Percentiles rank a stretch among this genome's conserved stretches.
phyloP scores from a whole-genome alignment of 2,888 invertebrate genomes.

The Phortica okadai region DNA sequence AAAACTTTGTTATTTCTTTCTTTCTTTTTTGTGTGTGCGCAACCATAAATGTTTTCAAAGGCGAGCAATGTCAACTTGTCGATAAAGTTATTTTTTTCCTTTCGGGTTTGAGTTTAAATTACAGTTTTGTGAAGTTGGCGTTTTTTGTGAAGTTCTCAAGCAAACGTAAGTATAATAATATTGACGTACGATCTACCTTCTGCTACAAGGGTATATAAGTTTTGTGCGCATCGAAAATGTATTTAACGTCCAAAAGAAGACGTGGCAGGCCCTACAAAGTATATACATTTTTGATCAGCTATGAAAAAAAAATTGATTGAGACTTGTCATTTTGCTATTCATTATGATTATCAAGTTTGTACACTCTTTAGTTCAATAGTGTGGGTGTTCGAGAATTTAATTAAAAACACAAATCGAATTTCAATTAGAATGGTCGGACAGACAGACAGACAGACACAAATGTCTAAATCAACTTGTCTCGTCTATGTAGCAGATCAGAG shows the following conservation, averaged over 20 bases:
- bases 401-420: not conserved
- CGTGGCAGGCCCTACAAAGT: not conserved
- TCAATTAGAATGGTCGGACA: no score
- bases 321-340: no score
- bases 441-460: no score
- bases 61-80: conserved; percentile 14
- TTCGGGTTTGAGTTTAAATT: conserved; percentile 66
- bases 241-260: no score
- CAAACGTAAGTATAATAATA: not conserved
- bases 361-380: no score
- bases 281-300: conserved; percentile 26
- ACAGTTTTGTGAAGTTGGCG: conserved; percentile 63
- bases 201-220: no score
- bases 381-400: not conserved
- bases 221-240: no score
- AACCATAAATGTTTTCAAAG: conserved; percentile 24
- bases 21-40: not conserved
- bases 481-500: no score
- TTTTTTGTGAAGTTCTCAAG: conserved; percentile 23
- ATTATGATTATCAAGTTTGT: no score
- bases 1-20: not conserved
- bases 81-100: not conserved
- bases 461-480: no score
- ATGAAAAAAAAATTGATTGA: conserved; percentile 23
- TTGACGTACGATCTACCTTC: no score